These are phyloP conservation scores for Apodemus agrarius DNA, from an alignment of 2,797 vertebrate species.

Conservation along the genomic window DNA sequence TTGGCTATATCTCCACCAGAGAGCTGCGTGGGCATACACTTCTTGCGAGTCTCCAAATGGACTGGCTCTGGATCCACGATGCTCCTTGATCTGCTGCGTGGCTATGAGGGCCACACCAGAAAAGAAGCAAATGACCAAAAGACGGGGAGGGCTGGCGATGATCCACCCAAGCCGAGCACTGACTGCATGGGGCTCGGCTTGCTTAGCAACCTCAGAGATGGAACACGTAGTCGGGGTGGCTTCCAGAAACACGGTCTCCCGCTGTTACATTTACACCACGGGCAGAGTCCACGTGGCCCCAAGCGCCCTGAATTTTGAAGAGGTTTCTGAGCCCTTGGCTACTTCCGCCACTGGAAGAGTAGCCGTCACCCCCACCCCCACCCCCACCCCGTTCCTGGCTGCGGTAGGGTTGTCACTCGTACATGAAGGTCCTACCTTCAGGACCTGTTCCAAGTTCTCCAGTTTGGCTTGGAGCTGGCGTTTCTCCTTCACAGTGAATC, in stretches of 20 bases:
- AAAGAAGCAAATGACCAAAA: rapidly evolving
- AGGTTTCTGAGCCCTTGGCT: rapidly evolving
- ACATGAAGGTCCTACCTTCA: conserved; percentile 92
- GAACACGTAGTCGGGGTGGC: neutral
- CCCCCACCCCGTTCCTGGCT: neutral
- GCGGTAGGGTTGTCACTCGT: rapidly evolving
- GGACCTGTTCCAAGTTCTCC: conserved; percentile 99
- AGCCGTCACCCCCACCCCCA: too few species aligned
- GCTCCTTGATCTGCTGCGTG: neutral
- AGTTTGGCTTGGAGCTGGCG: conserved; percentile 98
- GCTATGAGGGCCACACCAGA: neutral
- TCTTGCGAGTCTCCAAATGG: neutral
- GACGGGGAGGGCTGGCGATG: rapidly evolving
- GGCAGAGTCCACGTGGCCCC: rapidly evolving
- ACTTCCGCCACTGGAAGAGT: rapidly evolving
- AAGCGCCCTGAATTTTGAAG: neutral
- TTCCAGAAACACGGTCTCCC: neutral
- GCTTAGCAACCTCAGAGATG: neutral
- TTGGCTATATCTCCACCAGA: neutral
- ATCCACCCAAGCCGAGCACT: too few species aligned
- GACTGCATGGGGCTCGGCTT: neutral
- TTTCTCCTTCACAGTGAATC: conserved; percentile 94
- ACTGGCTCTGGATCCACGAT: too few species aligned
- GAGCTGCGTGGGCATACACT: neutral
- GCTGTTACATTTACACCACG: neutral